A percentile compares a stretch with the other conserved stretches of the same genome.
phyloP scores from a whole-genome alignment of 2,113 vertebrate species.

The Scomber colias region DNA sequence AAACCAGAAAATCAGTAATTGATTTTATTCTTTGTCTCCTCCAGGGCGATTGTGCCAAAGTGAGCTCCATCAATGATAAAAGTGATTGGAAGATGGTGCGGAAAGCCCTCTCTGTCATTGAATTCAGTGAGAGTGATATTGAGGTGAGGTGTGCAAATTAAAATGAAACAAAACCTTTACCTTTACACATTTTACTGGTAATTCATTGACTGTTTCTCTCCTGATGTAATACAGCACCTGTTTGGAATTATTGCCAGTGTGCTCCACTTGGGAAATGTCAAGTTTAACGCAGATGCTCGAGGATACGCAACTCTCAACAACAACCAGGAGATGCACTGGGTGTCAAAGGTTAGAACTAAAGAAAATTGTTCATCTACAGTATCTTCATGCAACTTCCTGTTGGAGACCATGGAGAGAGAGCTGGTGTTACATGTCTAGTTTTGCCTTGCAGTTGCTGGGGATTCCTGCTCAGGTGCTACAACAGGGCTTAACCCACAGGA shows the following conservation, averaged over 20 bases:
- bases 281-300: constrained; percentile 87
- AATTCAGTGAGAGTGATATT: constrained; percentile 87
- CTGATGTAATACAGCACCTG: constrained; percentile 83
- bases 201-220: not conserved
- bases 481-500: constrained; percentile 90
- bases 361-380: not conserved
- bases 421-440: not conserved
- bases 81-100: constrained; percentile 91
- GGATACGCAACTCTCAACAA: constrained; percentile 88
- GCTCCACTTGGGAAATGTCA: constrained; percentile 94
- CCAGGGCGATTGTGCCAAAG: constrained; percentile 93
- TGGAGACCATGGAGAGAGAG: not conserved
- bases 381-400: not conserved
- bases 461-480: constrained; percentile 86
- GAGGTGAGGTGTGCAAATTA: constrained; percentile 83
- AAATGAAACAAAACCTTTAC: not conserved
- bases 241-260: constrained; percentile 94
- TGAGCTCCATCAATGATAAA: constrained; percentile 92
- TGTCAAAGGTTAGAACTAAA: constrained; percentile 89
- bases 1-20: not conserved
- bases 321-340: constrained; percentile 90
- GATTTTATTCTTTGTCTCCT: not conserved
- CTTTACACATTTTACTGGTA: not conserved
- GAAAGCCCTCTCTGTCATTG: constrained; percentile 91
- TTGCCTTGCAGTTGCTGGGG: constrained; percentile 87